Evolutionary conservation across 2,888 invertebrate species (phyloP).

Genomic region (Brassicogethes aeneus): DNA sequence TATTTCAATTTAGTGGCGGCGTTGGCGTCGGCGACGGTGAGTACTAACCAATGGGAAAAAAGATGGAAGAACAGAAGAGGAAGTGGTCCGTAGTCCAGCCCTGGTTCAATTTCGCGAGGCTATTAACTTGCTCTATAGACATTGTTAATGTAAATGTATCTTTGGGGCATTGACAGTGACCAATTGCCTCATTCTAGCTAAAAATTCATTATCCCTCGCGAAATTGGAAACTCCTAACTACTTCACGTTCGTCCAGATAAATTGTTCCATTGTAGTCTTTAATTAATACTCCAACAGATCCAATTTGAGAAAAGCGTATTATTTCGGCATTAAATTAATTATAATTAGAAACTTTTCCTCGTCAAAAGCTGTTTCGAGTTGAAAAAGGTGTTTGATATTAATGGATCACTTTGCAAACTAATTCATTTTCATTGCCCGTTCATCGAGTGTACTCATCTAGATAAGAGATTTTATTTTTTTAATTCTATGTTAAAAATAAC

Average conservation of each 20-base stretch:
- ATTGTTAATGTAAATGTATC: conserved; percentile 37
- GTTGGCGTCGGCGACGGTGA: too few species aligned
- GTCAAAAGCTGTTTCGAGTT: not conserved
- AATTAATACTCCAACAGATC: conserved; percentile 25
- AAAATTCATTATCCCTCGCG: conserved; percentile 35
- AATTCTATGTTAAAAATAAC: too few species aligned
- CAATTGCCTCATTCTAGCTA: conserved; percentile 33
- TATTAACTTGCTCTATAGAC: conserved; percentile 35
- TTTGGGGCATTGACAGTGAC: conserved; percentile 36
- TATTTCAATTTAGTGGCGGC: too few species aligned
- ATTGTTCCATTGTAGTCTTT: conserved; percentile 31
- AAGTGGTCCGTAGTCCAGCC: conserved; percentile 17
- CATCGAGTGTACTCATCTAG: too few species aligned
- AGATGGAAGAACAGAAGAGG: too few species aligned
- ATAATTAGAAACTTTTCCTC: conserved; percentile 3
- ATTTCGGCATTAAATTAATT: conserved; percentile 28
- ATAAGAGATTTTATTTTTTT: too few species aligned
- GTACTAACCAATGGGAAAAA: too few species aligned
- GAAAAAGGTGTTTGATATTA: not conserved
- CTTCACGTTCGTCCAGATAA: conserved; percentile 24
- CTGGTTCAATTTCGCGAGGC: conserved; percentile 19
- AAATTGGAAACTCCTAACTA: conserved; percentile 35
- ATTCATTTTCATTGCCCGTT: not conserved
- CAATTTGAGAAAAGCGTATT: conserved; percentile 25
- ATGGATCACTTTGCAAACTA: not conserved